Base-by-base conservation (phyloP, 53 echinoderm and acorn worm species). In the Zoroaster sp. region DNA sequence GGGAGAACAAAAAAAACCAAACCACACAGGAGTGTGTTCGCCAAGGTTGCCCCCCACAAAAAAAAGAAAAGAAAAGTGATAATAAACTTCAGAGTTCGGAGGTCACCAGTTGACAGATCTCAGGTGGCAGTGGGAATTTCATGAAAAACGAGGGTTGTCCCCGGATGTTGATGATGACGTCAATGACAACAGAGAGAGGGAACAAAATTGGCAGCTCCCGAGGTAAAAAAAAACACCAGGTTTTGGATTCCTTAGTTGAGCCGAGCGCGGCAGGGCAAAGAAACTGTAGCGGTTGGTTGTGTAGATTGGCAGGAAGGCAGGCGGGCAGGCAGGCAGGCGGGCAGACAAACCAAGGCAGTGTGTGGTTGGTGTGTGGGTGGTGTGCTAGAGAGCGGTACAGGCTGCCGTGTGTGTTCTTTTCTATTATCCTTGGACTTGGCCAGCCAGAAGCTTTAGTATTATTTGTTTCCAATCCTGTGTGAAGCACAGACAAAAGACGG, bases 71-170 rank as follows among this genome's bases (percentile, higher is more conserved):
- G 63, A 23, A 17, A 63, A n/a, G 12, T 4, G 4, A 63, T 18
- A 10, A 63, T 23, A 63, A 41, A 37, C 74, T 38, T 23, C 40
- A 74, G 30, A 85, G 70, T 69, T 71, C 85, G 35, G 47, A 70
- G 85, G 85, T 36, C 85, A 70, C 20, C 20, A 49, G 49, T 49
- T 85, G 85, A 85, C 85, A 85, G 70, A 85, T 85, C 85, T 71
- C n/a, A 47, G 70, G 33, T 71, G 85, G 85, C 85, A 49, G 85
- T 71, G 45, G 70, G 70, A 47, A 55, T 18, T 70, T 51, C 52
- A 71, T 85, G 46, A 3, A 70, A 70, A n/a, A n/a, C n/a, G 49
- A 85, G 85, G 72, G 69, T 59, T 25, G 63, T 28, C 63, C 63
- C 21, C 63, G 28, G 10, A 59, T 59, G 63, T 8, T 59, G 28